phyloP scores from a whole-genome alignment of 2,888 invertebrate genomes.

The Alviniconcha strummeri region DNA sequence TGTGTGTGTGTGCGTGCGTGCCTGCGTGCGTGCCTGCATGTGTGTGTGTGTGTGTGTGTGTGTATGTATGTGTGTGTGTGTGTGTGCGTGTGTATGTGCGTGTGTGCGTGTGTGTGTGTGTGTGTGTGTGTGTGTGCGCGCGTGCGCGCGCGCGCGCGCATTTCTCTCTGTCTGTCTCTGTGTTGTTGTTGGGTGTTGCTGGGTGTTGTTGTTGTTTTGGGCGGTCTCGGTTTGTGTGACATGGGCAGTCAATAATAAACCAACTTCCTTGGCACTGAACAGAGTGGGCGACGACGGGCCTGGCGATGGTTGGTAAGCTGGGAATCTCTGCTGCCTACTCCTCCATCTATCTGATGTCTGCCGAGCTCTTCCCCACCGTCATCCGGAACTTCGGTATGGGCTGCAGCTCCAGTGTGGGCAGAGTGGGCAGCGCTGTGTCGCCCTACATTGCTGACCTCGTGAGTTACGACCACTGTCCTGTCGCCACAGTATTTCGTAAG shows the following conservation, averaged over 20 bases:
- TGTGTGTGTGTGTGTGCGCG: not conserved
- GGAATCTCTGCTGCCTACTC: constrained; percentile 4
- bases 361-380: constrained; percentile 23
- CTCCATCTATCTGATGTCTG: constrained; percentile 22
- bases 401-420: constrained; percentile 4
- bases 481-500: too few relatives aligned
- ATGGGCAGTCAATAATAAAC: too few relatives aligned
- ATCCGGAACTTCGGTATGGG: constrained; percentile 21
- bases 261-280: too few relatives aligned
- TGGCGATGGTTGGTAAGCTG: constrained; percentile 20
- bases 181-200: too few relatives aligned
- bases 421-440: constrained; percentile 15
- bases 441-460: constrained; percentile 26
- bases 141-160: too few relatives aligned
- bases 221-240: too few relatives aligned
- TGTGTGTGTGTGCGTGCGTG: not conserved
- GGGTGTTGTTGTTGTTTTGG: too few relatives aligned
- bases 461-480: not conserved
- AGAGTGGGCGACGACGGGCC: constrained; percentile 1
- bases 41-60: not conserved
- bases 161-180: not conserved
- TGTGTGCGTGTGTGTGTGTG: not conserved
- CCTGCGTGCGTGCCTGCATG: not conserved
- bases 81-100: not conserved
- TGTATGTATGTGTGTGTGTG: not conserved